These are phyloP conservation scores for Hestina assimilis DNA, from an alignment of 1,140 invertebrate species.

Conservation along the genomic window DNA sequence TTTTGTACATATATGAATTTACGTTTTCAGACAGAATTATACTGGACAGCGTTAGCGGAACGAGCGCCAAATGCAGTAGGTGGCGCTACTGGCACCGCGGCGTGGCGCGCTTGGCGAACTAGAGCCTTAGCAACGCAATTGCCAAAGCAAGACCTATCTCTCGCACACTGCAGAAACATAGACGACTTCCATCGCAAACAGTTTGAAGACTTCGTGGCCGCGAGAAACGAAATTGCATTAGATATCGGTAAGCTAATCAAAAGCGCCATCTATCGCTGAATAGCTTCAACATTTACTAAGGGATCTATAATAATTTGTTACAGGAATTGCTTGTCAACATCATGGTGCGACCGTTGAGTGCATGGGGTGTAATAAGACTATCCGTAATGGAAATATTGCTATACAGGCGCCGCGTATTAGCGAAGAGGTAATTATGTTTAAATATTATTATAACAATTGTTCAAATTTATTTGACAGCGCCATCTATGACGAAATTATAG, in stretches of 20 bases:
- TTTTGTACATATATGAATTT: background rate
- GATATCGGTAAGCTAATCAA: slow-evolving; percentile 89
- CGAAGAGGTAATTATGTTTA: slow-evolving; percentile 60
- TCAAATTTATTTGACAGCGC: slow-evolving; percentile 4
- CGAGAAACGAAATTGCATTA: slow-evolving; percentile 95
- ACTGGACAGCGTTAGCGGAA: slow-evolving; percentile 63
- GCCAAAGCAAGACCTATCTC: slow-evolving; percentile 95
- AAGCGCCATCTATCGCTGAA: slow-evolving; percentile 44
- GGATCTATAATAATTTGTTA: slow-evolving; percentile 28
- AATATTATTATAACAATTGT: background rate
- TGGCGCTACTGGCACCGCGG: slow-evolving; percentile 86
- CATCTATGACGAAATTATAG: slow-evolving; percentile 20
- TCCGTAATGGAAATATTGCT: slow-evolving; percentile 75
- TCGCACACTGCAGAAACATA: slow-evolving; percentile 93
- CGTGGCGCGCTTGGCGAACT: slow-evolving; percentile 65
- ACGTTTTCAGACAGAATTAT: slow-evolving; percentile 79
- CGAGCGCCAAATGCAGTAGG: slow-evolving; percentile 78
- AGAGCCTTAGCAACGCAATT: slow-evolving; percentile 88
- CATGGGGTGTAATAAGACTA: slow-evolving; percentile 76
- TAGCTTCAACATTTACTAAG: slow-evolving; percentile 18
- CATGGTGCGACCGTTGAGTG: slow-evolving; percentile 63
- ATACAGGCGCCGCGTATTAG: slow-evolving; percentile 78
- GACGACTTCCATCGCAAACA: slow-evolving; percentile 86
- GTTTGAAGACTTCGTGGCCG: slow-evolving; percentile 94
- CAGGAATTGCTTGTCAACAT: slow-evolving; percentile 64